Conservation (phyloP, 2,113 vertebrate genomes). For the Connochaetes taurinus region DNA sequence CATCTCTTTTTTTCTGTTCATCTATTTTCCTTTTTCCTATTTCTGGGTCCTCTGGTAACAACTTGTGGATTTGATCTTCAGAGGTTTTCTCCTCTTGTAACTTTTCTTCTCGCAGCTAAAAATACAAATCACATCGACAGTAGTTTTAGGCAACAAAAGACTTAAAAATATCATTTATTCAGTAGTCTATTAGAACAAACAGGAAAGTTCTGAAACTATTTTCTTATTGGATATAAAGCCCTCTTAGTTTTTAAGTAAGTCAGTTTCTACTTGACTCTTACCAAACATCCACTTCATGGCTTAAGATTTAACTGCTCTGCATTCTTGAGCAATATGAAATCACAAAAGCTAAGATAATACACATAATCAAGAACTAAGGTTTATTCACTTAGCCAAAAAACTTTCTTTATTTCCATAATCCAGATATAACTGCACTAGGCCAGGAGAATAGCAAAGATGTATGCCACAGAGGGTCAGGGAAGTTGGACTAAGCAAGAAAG, state of each 20-base stretch:
- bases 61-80: conserved; percentile 78
- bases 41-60: conserved; percentile 75
- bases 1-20: conserved; percentile 81
- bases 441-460: background rate
- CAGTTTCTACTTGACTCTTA: conserved; percentile 21
- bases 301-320: conserved; percentile 38
- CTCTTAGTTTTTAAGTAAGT: conserved; percentile 29
- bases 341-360: conserved; percentile 22
- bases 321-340: conserved; percentile 42
- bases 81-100: conserved; percentile 79
- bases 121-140: conserved; percentile 32
- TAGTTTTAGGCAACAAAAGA: background rate
- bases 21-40: conserved; percentile 76
- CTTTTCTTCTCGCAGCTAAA: conserved; percentile 81
- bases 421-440: background rate
- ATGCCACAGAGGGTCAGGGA: background rate
- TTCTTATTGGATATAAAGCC: conserved; percentile 12
- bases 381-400: conserved; percentile 14
- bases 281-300: background rate
- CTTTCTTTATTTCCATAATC: background rate
- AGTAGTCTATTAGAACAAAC: conserved; percentile 12
- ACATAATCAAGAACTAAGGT: conserved; percentile 3
- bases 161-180: background rate
- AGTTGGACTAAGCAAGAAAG: background rate
- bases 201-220: conserved; percentile 2